Conservation (phyloP, 2,888 invertebrate species). For the Allophyes oxyacanthae region DNA sequence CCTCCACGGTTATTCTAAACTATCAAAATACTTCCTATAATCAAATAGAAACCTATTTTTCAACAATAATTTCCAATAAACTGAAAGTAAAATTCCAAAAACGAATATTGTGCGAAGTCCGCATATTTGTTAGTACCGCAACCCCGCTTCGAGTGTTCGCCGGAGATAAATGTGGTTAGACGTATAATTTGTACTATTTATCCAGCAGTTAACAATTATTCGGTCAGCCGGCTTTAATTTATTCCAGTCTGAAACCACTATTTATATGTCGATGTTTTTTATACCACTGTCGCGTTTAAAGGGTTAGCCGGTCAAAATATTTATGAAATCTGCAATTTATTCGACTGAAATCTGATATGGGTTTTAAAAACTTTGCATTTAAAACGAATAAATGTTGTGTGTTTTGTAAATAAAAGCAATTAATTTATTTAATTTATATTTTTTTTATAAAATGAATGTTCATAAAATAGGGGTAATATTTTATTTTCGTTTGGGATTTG, state of each 20-base stretch:
- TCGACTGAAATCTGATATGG: constrained; percentile 15
- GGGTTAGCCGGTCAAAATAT: constrained; percentile 10
- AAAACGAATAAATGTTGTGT: constrained; percentile 10
- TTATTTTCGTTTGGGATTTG: too few species aligned
- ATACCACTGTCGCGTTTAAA: constrained; percentile 19
- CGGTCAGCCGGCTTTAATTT: constrained; percentile 59
- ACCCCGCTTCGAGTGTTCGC: constrained; percentile 72
- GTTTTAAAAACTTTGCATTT: constrained; percentile 15
- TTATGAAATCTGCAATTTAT: constrained; percentile 3
- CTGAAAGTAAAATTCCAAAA: too few species aligned
- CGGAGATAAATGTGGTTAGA: constrained; percentile 80
- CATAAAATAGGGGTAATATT: too few species aligned
- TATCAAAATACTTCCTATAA: too few species aligned
- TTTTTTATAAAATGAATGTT: not conserved
- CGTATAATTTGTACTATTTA: constrained; percentile 76
- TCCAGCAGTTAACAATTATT: constrained; percentile 68
- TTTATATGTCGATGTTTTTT: constrained; percentile 36
- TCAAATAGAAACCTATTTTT: too few species aligned
- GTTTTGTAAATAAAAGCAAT: constrained; percentile 9
- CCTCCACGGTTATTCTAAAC: too few species aligned
- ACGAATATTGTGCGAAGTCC: constrained; percentile 46
- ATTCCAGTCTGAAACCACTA: constrained; percentile 48
- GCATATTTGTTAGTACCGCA: constrained; percentile 33
- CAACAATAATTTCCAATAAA: too few species aligned
- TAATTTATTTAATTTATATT: not conserved